Percentiles rank a stretch among this genome's conserved stretches.
phyloP scores from a whole-genome alignment of 1,140 invertebrate genomes.

The Melipona quadrifasciata region DNA sequence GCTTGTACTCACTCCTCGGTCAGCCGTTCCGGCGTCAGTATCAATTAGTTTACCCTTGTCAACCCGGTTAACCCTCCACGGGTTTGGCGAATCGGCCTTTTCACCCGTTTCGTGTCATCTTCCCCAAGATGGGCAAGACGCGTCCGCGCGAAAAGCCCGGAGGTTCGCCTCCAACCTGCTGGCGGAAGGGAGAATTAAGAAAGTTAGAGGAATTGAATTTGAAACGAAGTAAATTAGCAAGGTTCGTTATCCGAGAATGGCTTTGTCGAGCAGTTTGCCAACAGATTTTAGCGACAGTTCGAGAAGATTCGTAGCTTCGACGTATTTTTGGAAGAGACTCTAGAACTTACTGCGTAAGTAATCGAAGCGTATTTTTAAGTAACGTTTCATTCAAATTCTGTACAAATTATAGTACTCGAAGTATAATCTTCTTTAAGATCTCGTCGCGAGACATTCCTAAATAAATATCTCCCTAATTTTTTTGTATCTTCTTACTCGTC shows the following conservation, averaged over 20 bases:
- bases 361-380: neutral
- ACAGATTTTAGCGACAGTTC: neutral
- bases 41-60: slow-evolving; percentile 58
- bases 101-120: slow-evolving; percentile 12
- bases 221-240: neutral
- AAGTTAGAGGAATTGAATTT: slow-evolving; percentile 27
- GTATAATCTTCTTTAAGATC: neutral
- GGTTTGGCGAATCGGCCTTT: neutral
- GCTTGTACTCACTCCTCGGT: slow-evolving; percentile 17
- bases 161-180: neutral
- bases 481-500: too few relatives aligned
- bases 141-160: neutral
- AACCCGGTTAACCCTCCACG: slow-evolving; percentile 32
- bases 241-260: neutral
- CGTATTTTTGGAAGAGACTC: neutral
- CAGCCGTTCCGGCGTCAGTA: slow-evolving; percentile 34
- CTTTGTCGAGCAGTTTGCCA: neutral
- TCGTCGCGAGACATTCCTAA: too few relatives aligned
- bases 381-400: too few relatives aligned
- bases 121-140: neutral
- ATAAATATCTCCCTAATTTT: too few relatives aligned
- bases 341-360: neutral
- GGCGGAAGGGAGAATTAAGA: neutral
- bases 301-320: neutral
- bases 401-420: neutral